A percentile compares a stretch with the other conserved stretches of the same genome.
Evolutionary conservation across 2,797 vertebrate species (phyloP).

Genomic region (Ibycter americanus): DNA sequence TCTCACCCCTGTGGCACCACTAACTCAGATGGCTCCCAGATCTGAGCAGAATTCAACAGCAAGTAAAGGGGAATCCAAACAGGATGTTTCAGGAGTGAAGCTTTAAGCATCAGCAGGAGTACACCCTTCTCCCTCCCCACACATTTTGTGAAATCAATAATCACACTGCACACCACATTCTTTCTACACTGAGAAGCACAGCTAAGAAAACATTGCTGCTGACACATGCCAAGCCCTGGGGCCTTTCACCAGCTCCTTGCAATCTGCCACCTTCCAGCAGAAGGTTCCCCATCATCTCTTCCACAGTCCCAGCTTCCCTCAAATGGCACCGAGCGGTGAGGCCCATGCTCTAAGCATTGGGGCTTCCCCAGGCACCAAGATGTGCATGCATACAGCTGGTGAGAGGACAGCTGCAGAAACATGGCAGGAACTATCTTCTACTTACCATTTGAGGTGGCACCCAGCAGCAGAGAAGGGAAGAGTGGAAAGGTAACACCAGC

Average conservation of each 20-base stretch:
- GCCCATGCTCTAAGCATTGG: fast-evolving
- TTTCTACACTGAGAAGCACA: background rate
- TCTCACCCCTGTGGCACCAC: background rate
- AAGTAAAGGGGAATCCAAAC: background rate
- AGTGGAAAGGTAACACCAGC: slow-evolving; percentile 37
- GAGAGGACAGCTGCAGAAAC: background rate
- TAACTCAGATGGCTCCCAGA: background rate
- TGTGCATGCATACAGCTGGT: background rate
- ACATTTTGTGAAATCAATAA: background rate
- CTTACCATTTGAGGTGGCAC: slow-evolving; percentile 13
- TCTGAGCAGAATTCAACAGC: background rate
- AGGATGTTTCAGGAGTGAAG: background rate
- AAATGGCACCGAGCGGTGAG: fast-evolving
- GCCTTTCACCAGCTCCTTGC: slow-evolving; percentile 41
- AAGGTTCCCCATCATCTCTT: background rate
- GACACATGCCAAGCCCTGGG: background rate
- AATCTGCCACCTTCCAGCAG: background rate
- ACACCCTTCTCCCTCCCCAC: background rate
- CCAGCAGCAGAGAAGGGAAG: slow-evolving; percentile 54
- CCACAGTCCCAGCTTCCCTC: background rate
- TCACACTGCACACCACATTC: background rate
- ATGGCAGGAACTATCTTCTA: background rate
- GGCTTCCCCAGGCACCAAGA: background rate
- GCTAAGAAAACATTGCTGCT: background rate
- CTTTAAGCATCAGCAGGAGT: background rate